Base-by-base conservation (phyloP, 2,113 vertebrate species). In the Oryzias javanicus region DNA sequence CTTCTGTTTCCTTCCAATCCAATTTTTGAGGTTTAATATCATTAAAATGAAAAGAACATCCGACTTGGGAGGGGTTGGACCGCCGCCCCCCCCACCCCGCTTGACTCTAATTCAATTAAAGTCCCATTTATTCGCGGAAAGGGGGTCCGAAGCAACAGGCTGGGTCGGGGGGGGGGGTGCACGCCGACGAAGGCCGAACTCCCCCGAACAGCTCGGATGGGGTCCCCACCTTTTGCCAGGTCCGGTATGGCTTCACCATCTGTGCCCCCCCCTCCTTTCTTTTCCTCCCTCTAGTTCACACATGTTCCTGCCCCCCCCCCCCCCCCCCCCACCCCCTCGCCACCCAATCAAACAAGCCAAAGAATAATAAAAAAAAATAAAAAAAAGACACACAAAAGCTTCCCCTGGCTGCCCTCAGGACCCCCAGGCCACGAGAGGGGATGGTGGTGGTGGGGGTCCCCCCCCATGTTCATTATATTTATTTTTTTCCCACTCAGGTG, bases 101-200 rank as follows among this genome's bases (percentile, higher is more conserved):
- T 91, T 90, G 93, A 91, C 92, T 94, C 92, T 97, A 98, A 98
- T 98, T 98, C 93, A 97, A 98, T 98, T 98, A 97, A 97, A 96
- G 92, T 93, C 91, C 91, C 92, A 94, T 98, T 96, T 97, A 96
- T 96, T 96, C 95, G 93, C 77, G 54, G n/a, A 78, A 81, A 55
- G 84, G 84, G 77, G 88, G 29, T 35, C 85, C 84, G 49, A 76
- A 76, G 87, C 87, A 85, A 85, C 81, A 68, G 75, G 70, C 71
- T 60, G 67, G 64, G 66, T 64, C 3, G 62, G 66, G 67, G 55
- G n/a, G n/a, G n/a, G n/a, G n/a, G n/a, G n/a, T n/a, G n/a, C n/a
- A n/a, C n/a, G n/a, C n/a, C n/a, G n/a, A n/a, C n/a, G n/a, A 18
- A 69, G 57, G 53, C 41, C 45, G 41, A 17, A 46, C 29, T 7